Evolutionary conservation across 2,888 invertebrate genomes (phyloP).

Genomic region (Scaptomyza parva): DNA sequence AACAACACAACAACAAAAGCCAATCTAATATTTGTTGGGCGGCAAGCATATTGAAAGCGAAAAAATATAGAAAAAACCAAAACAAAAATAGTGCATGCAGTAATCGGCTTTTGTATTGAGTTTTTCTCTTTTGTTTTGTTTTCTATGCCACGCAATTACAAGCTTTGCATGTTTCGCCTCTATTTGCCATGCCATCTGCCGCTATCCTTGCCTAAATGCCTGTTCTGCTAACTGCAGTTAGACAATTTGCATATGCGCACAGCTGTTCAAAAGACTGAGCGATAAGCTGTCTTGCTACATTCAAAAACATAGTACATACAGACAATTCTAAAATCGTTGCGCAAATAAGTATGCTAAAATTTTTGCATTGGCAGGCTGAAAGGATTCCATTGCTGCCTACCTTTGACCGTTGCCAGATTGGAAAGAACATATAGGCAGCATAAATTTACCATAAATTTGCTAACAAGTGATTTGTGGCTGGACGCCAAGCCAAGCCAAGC

Average conservation of each 20-base stretch:
- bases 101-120: slow-evolving; percentile 58
- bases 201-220: background rate
- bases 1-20: slow-evolving; percentile 61
- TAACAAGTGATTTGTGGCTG: slow-evolving; percentile 80
- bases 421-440: slow-evolving; percentile 77
- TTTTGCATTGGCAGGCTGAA: slow-evolving; percentile 45
- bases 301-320: slow-evolving; percentile 5
- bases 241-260: slow-evolving; percentile 61
- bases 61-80: slow-evolving; percentile 18
- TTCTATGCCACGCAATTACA: slow-evolving; percentile 25
- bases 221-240: slow-evolving; percentile 20
- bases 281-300: slow-evolving; percentile 36
- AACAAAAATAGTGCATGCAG: slow-evolving; percentile 35
- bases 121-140: slow-evolving; percentile 23
- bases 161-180: background rate
- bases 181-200: background rate
- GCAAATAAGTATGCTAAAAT: slow-evolving; percentile 58
- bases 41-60: slow-evolving; percentile 8
- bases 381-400: slow-evolving; percentile 34
- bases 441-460: slow-evolving; percentile 82
- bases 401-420: slow-evolving; percentile 41
- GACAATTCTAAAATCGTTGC: slow-evolving; percentile 38
- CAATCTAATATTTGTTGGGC: slow-evolving; percentile 66
- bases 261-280: slow-evolving; percentile 68
- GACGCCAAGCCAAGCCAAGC: slow-evolving; percentile 17